A percentile compares a stretch with the other conserved stretches of the same genome.
Evolutionary conservation across 2,888 invertebrate species (phyloP).

Genomic region (Anticlea derivata): DNA sequence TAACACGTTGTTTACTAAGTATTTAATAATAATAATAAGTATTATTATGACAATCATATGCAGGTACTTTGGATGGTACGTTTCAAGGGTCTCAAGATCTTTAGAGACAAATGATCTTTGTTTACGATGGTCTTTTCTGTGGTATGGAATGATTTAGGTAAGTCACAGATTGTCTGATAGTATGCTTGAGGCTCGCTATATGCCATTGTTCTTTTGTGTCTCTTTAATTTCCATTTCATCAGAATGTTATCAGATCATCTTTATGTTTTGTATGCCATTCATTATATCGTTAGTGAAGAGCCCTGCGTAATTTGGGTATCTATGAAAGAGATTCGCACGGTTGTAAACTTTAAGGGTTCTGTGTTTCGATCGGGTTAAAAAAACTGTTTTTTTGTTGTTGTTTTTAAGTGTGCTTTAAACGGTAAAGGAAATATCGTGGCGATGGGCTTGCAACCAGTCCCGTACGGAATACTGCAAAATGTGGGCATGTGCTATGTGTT

Average conservation of each 20-base stretch:
- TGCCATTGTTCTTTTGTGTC: constrained; percentile 35
- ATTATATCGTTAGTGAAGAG: constrained; percentile 6
- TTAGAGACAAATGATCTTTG: not conserved
- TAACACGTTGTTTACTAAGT: constrained; percentile 11
- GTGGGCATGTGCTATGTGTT: too few species aligned
- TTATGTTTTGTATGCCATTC: constrained; percentile 14
- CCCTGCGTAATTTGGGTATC: constrained; percentile 4
- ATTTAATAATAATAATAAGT: too few species aligned
- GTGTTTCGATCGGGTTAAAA: too few species aligned
- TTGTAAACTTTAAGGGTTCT: not conserved
- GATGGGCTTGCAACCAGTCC: too few species aligned
- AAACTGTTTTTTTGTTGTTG: too few species aligned
- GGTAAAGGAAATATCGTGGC: too few species aligned
- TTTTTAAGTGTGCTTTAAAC: too few species aligned
- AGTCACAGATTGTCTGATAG: not conserved
- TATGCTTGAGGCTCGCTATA: not conserved
- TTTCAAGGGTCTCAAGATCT: constrained; percentile 14
- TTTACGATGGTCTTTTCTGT: too few species aligned
- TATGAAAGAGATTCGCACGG: constrained; percentile 1
- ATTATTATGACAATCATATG: constrained; percentile 14
- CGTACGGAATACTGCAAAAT: too few species aligned
- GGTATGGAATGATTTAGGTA: not conserved
- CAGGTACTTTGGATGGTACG: constrained; percentile 4
- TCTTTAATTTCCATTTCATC: constrained; percentile 31
- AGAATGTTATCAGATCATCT: constrained; percentile 23